phyloP scores from a whole-genome alignment of 2,797 vertebrate species.

The Erpetoichthys calabaricus region DNA sequence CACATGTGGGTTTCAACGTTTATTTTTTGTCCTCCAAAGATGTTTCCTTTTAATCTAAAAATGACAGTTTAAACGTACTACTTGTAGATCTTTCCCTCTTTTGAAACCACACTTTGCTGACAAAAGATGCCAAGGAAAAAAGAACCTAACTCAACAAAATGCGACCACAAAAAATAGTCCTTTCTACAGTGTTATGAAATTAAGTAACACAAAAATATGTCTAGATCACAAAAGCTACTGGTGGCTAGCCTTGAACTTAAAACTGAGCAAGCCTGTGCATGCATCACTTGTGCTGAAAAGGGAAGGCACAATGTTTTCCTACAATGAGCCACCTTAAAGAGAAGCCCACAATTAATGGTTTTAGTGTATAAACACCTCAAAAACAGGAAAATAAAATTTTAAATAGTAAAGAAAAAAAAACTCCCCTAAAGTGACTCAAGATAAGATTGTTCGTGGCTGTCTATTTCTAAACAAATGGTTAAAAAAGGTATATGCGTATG shows the following conservation, averaged over 20 bases:
- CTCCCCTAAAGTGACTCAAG: slow-evolving; percentile 82
- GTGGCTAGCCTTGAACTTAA: slow-evolving; percentile 64
- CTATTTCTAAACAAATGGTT: slow-evolving; percentile 72
- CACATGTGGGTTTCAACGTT: slow-evolving; percentile 76
- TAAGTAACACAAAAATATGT: slow-evolving; percentile 68
- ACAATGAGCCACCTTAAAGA: slow-evolving; percentile 71
- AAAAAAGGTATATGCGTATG: slow-evolving; percentile 71
- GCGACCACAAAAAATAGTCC: slow-evolving; percentile 91
- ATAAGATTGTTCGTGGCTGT: slow-evolving; percentile 75
- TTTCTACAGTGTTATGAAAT: slow-evolving; percentile 89
- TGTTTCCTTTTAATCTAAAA: slow-evolving; percentile 63
- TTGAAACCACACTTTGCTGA: slow-evolving; percentile 92
- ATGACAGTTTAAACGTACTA: slow-evolving; percentile 71
- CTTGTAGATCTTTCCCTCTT: slow-evolving; percentile 67
- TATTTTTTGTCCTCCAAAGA: slow-evolving; percentile 85
- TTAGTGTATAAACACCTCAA: slow-evolving; percentile 49
- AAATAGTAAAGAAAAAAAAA: slow-evolving; percentile 66
- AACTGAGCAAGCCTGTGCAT: slow-evolving; percentile 81
- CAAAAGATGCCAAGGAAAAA: slow-evolving; percentile 90
- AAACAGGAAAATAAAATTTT: slow-evolving; percentile 54
- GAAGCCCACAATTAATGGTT: slow-evolving; percentile 40
- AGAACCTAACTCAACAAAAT: slow-evolving; percentile 93
- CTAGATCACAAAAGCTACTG: slow-evolving; percentile 48
- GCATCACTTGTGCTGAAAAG: slow-evolving; percentile 76
- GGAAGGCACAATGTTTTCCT: slow-evolving; percentile 70